phyloP scores from a whole-genome alignment of 2,113 vertebrate genomes.

The Bambusicola thoracicus region DNA sequence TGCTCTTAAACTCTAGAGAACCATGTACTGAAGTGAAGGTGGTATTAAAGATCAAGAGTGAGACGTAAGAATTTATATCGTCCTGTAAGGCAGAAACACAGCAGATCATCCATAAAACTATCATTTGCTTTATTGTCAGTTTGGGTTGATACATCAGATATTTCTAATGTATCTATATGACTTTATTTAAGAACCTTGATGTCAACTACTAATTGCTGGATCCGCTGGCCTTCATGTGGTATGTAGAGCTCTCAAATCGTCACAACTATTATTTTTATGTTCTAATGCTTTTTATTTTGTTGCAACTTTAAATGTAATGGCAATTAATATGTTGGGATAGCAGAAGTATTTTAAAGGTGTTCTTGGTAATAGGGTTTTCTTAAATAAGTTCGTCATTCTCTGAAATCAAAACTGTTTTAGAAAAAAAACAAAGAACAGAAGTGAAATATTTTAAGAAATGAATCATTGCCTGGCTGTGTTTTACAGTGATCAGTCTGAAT shows the following conservation, averaged over 20 bases:
- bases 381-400: background rate
- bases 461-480: background rate
- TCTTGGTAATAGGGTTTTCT: background rate
- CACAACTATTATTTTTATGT: background rate
- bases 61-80: background rate
- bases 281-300: background rate
- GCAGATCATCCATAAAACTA: background rate
- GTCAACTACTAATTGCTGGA: background rate
- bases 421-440: background rate
- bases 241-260: background rate
- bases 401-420: background rate
- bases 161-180: fast-evolving
- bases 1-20: background rate
- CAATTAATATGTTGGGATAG: background rate
- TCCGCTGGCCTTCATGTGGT: background rate
- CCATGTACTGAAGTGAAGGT: background rate
- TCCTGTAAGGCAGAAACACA: background rate
- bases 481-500: background rate
- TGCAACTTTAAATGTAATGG: background rate
- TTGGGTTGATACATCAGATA: background rate
- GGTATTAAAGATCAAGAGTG: background rate
- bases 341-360: background rate
- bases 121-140: background rate
- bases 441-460: background rate
- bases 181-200: background rate